phyloP scores from a whole-genome alignment of 2,113 vertebrate species.

The Cephalopholis sonnerati region DNA sequence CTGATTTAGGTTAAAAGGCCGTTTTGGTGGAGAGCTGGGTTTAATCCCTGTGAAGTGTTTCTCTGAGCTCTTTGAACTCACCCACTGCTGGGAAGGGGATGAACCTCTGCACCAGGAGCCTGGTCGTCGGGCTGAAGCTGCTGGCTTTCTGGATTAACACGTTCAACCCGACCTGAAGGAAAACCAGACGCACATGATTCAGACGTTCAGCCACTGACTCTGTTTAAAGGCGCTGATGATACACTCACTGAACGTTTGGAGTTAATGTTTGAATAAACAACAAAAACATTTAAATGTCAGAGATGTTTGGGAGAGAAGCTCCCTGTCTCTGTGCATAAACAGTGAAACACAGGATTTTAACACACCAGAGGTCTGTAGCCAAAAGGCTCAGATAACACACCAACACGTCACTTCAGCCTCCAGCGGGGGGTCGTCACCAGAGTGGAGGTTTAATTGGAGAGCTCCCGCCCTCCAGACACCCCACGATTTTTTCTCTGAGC shows the following conservation, averaged over 20 bases:
- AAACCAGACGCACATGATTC: not conserved
- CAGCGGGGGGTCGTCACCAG: slow-evolving; percentile 74
- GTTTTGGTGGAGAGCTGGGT: not conserved
- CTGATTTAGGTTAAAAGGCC: slow-evolving; percentile 1
- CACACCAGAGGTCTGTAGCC: slow-evolving; percentile 7
- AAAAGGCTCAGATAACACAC: slow-evolving; percentile 51
- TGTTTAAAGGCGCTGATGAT: fast-evolving
- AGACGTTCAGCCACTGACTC: not conserved
- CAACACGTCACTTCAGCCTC: slow-evolving; percentile 19
- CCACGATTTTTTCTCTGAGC: slow-evolving; percentile 71
- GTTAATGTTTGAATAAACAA: not conserved
- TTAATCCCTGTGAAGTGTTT: not conserved
- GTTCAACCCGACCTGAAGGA: slow-evolving; percentile 91
- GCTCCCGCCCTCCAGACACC: slow-evolving; percentile 73
- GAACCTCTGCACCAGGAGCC: slow-evolving; percentile 93
- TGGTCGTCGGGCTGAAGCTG: slow-evolving; percentile 89
- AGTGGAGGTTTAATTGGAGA: slow-evolving; percentile 82
- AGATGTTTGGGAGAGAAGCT: too few relatives aligned
- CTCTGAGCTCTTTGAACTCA: slow-evolving; percentile 73
- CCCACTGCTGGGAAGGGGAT: slow-evolving; percentile 95
- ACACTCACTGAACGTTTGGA: not conserved
- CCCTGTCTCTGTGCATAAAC: not conserved
- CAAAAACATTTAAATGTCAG: too few relatives aligned
- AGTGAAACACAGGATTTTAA: not conserved
- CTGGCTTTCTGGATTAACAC: slow-evolving; percentile 91